Evolutionary conservation across 1,140 invertebrate genomes (phyloP), one percentile per base, ranked within the genome.

Genomic region (Tribolium madens): DNA sequence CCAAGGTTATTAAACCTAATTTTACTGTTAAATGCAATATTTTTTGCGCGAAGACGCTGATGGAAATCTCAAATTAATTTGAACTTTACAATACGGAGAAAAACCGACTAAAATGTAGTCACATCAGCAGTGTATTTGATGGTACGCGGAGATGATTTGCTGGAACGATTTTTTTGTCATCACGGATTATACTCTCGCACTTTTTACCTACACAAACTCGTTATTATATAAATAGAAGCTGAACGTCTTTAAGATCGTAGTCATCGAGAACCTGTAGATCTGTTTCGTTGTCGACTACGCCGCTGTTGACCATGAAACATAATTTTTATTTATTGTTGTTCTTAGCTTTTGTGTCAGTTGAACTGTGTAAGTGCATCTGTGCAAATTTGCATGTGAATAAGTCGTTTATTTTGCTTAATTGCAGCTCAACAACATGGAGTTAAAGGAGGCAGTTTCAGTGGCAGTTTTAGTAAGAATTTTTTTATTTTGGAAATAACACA

Each of bases 241-340:
- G 17, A 15, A 72, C 70, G 26, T 14, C 70, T 72, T 50, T 9
- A 26, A 26, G 57, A 64, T 64, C 57, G 57, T 64, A 64, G 57
- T 64, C 57, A 33, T 64, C 57, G 7, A 26, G 50, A 72, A 72
- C 70, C 70, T 72, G 70, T 72, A 72, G 46, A n/a, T 52, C 46
- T 13, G 57, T 33, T 64, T 64, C 26, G 50, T 72, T 72, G 69
- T 18, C 21, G 50, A 48, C 47, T 48, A 52, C 50, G 21, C 14
- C 46, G 68, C 13, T 53, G 47, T 53, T 73, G 71, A 73, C 71
- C 71, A 73, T 73, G 71, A 73, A 73, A 31, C 47, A 57, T 73
- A 57, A 73, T 50, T 15, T 57, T 52, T 10, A 57, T 73, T 15
- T 57, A 57, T 36, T 53, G 31, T 72, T 73, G 14, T n/a, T 50